phyloP scores from a whole-genome alignment of 2,888 invertebrate species.

The Amphipyra berbera region DNA sequence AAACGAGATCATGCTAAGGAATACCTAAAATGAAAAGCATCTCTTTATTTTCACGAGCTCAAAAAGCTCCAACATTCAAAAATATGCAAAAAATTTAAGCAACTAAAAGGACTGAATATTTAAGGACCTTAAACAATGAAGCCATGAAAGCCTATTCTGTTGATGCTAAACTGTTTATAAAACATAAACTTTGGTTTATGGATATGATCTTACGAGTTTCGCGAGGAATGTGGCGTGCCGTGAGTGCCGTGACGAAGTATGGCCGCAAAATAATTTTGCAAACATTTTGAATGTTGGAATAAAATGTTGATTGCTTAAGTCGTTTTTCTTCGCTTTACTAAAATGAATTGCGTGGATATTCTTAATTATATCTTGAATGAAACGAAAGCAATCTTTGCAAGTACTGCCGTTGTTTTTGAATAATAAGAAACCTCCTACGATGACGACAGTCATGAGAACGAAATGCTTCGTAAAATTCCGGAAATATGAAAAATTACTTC shows the following conservation, averaged over 20 bases:
- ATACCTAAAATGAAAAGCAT: conserved; percentile 1
- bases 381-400: not conserved
- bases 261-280: conserved; percentile 15
- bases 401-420: too few species aligned
- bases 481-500: not conserved
- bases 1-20: not conserved
- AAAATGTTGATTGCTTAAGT: conserved; percentile 13
- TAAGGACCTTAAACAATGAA: conserved; percentile 41
- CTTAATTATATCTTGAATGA: not conserved
- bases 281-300: conserved; percentile 5
- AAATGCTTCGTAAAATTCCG: not conserved
- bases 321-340: not conserved
- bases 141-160: conserved; percentile 39
- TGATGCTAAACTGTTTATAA: conserved; percentile 51
- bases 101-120: conserved; percentile 46
- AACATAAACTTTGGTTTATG: conserved; percentile 52
- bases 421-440: too few species aligned
- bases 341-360: not conserved
- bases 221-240: conserved; percentile 33
- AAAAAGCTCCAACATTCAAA: conserved; percentile 22
- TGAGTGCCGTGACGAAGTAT: conserved; percentile 31
- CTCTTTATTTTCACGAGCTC: conserved; percentile 18
- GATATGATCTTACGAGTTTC: conserved; percentile 43
- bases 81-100: conserved; percentile 38
- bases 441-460: too few species aligned